Percentiles rank a stretch among this genome's conserved stretches.
phyloP scores from a whole-genome alignment of 1,140 invertebrate species.

The Manduca sexta region DNA sequence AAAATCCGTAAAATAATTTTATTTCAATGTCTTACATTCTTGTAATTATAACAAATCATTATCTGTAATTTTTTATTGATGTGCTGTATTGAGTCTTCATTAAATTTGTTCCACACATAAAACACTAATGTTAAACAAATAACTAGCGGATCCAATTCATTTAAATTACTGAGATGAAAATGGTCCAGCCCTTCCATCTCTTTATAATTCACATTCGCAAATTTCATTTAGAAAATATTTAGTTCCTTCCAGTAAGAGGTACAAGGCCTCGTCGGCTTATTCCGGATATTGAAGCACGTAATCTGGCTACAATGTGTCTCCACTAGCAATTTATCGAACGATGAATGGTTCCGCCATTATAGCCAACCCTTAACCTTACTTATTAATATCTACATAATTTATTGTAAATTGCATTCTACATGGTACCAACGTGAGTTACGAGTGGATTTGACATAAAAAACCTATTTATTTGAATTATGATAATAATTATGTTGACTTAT shows the following conservation, averaged over 20 bases:
- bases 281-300: slow-evolving; percentile 71
- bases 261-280: slow-evolving; percentile 29
- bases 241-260: slow-evolving; percentile 6
- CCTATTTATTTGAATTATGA: slow-evolving; percentile 3
- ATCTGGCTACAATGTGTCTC: slow-evolving; percentile 66
- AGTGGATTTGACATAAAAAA: slow-evolving; percentile 5
- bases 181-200: too few relatives aligned
- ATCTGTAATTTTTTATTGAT: too few relatives aligned
- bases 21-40: too few relatives aligned
- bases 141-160: too few relatives aligned
- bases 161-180: too few relatives aligned
- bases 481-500: neutral
- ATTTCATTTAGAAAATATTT: neutral
- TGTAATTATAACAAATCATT: too few relatives aligned
- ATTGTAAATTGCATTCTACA: slow-evolving; percentile 70
- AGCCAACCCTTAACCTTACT: slow-evolving; percentile 66
- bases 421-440: slow-evolving; percentile 32
- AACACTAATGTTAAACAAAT: too few relatives aligned
- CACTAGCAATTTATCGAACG: slow-evolving; percentile 68
- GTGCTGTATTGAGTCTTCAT: too few relatives aligned
- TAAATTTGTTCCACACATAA: too few relatives aligned
- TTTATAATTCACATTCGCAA: neutral
- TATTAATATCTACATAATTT: slow-evolving; percentile 73
- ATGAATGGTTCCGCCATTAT: slow-evolving; percentile 65
- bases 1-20: too few relatives aligned